Percentiles rank a stretch among this genome's conserved stretches.
Conservation (phyloP, 2,797 vertebrate species). For the Potorous gilbertii region DNA sequence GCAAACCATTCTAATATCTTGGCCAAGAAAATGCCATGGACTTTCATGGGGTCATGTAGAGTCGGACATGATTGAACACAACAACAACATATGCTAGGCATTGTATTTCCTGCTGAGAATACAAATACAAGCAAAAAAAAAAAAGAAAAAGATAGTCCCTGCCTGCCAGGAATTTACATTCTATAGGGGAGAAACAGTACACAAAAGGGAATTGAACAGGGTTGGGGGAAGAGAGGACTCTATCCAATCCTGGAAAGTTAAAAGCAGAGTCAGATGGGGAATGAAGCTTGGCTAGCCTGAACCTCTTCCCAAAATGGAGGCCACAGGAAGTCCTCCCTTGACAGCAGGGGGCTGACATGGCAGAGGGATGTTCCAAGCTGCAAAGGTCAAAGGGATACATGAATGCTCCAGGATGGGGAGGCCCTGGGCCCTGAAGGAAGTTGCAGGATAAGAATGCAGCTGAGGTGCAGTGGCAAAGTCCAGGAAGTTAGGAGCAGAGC, state of each 20-base stretch:
- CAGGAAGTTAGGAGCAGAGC: neutral
- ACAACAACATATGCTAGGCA: neutral
- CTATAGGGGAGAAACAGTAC: neutral
- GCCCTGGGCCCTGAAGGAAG: neutral
- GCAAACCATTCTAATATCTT: neutral
- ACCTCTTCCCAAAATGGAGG: no score
- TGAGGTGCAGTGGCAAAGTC: neutral
- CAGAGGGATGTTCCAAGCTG: neutral
- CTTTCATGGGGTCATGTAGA: neutral
- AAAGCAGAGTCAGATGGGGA: neutral
- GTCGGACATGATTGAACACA: neutral
- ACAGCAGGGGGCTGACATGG: no score
- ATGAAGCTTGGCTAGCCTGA: no score
- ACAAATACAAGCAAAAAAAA: neutral
- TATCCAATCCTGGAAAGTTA: neutral
- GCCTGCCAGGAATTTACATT: neutral
- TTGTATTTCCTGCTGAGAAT: neutral
- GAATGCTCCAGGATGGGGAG: neutral
- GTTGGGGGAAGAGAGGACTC: neutral
- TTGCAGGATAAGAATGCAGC: neutral
- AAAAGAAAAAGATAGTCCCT: neutral
- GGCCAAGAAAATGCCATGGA: neutral
- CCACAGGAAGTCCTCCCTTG: neutral
- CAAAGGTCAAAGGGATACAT: no score
- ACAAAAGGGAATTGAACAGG: neutral